These are phyloP conservation scores for Drosophila subobscura DNA, from an alignment of 1,140 invertebrate genomes.

Conservation along the genomic window DNA sequence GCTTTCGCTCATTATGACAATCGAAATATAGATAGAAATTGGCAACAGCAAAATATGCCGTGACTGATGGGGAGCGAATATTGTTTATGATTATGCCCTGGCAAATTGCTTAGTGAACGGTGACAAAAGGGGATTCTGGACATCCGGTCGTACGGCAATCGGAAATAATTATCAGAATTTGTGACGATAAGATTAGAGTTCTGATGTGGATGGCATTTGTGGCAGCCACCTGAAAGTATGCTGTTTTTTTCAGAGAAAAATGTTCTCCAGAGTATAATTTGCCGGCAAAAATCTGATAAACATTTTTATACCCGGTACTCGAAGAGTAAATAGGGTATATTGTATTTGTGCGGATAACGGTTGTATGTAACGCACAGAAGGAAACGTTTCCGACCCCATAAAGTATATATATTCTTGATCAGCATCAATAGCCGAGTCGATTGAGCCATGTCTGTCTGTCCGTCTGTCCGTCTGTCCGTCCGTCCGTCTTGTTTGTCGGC, in stretches of 20 bases:
- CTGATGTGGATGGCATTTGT: constrained; percentile 15
- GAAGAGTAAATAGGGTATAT: too few relatives aligned
- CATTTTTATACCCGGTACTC: too few relatives aligned
- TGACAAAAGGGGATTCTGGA: constrained; percentile 13
- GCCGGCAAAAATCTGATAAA: too few relatives aligned
- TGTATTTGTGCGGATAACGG: too few relatives aligned
- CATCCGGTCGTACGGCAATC: constrained; percentile 55
- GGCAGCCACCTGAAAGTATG: constrained; percentile 58
- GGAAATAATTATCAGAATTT: constrained; percentile 69
- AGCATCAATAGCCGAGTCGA: too few relatives aligned
- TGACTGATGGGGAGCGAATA: constrained; percentile 26
- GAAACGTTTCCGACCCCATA: too few relatives aligned
- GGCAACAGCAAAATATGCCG: constrained; percentile 7
- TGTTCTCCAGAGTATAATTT: not conserved
- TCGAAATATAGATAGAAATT: constrained; percentile 35
- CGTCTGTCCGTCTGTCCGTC: too few relatives aligned
- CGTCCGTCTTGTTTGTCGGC: too few relatives aligned
- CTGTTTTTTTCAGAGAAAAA: not conserved
- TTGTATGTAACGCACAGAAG: too few relatives aligned
- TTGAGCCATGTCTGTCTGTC: too few relatives aligned
- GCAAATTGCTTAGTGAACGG: constrained; percentile 51
- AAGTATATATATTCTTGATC: too few relatives aligned
- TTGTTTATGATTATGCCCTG: constrained; percentile 46
- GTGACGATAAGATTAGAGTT: constrained; percentile 70
- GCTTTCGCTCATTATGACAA: constrained; percentile 52